Percentiles rank a stretch among this genome's conserved stretches.
Evolutionary conservation across 1,140 invertebrate species (phyloP).

Genomic region (Eciton burchellii): DNA sequence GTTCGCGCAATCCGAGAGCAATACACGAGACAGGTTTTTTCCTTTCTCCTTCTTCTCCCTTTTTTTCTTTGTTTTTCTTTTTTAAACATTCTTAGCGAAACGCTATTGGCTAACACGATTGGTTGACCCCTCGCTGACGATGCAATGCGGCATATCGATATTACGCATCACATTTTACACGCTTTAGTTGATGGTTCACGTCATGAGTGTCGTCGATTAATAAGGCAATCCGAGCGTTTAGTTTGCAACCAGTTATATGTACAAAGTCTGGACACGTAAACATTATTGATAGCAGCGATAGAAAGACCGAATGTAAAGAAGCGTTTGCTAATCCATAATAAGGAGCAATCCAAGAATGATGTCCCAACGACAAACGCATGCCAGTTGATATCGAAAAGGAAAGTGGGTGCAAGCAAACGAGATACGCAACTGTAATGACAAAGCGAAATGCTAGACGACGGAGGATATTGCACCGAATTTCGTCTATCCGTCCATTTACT

Average conservation of each 20-base stretch:
- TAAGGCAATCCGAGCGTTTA: neutral
- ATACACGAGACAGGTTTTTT: conserved; percentile 32
- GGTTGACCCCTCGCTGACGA: conserved; percentile 35
- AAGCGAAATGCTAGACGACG: conserved; percentile 22
- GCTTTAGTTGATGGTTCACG: neutral
- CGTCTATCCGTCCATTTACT: conserved; percentile 16
- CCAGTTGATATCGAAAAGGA: conserved; percentile 43
- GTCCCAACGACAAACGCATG: conserved; percentile 36
- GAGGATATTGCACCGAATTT: conserved; percentile 44
- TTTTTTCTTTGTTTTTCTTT: neutral
- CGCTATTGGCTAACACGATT: conserved; percentile 35
- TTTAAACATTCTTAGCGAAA: conserved; percentile 46
- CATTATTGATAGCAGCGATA: neutral
- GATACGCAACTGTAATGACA: conserved; percentile 56
- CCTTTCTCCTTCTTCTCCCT: neutral
- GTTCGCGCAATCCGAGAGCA: conserved; percentile 34
- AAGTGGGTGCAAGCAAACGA: conserved; percentile 33
- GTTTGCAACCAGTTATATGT: neutral
- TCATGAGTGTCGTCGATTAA: conserved; percentile 7
- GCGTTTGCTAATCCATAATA: conserved; percentile 18
- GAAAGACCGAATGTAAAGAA: neutral
- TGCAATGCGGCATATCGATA: conserved; percentile 18
- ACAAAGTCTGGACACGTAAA: too few species aligned
- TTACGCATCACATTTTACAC: conserved; percentile 7
- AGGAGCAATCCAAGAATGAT: conserved; percentile 16